phyloP scores from a whole-genome alignment of 2,888 invertebrate species.

The Calameuta pallipes region DNA sequence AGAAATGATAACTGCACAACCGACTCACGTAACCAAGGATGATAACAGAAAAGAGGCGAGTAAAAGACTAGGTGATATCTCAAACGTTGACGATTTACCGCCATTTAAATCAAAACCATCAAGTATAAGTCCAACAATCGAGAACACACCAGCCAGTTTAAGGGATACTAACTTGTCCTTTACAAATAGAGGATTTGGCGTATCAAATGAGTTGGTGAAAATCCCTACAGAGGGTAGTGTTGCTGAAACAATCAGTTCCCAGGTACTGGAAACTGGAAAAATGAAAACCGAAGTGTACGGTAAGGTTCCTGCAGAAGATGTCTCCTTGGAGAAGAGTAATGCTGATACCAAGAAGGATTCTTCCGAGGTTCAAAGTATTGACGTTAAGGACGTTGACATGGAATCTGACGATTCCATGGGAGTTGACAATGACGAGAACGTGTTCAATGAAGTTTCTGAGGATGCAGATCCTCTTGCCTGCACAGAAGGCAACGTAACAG shows the following conservation, averaged over 20 bases:
- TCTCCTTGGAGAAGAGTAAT: constrained; percentile 6
- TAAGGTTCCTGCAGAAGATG: constrained; percentile 11
- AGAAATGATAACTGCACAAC: constrained; percentile 9
- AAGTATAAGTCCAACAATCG: constrained; percentile 24
- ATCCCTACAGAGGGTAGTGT: constrained; percentile 27
- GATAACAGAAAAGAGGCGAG: constrained; percentile 45
- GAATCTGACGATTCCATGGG: constrained; percentile 52
- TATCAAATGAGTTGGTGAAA: constrained; percentile 11
- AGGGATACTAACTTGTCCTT: not conserved
- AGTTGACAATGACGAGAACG: constrained; percentile 39
- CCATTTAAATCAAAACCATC: constrained; percentile 46
- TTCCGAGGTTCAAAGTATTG: constrained; percentile 41
- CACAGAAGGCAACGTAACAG: constrained; percentile 45
- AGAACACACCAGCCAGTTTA: not conserved
- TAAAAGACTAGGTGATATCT: constrained; percentile 37
- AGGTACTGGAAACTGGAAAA: constrained; percentile 31
- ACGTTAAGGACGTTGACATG: constrained; percentile 34
- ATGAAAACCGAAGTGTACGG: constrained; percentile 29
- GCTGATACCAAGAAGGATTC: constrained; percentile 14
- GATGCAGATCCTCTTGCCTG: constrained; percentile 63
- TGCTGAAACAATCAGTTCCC: constrained; percentile 30
- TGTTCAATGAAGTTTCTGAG: constrained; percentile 37
- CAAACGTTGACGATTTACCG: constrained; percentile 43
- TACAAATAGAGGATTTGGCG: not conserved
- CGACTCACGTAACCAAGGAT: constrained; percentile 16